Percentiles rank a stretch among this genome's conserved stretches.
phyloP scores from a whole-genome alignment of 2,888 invertebrate species.

The Cataglyphis rosenhaueri region DNA sequence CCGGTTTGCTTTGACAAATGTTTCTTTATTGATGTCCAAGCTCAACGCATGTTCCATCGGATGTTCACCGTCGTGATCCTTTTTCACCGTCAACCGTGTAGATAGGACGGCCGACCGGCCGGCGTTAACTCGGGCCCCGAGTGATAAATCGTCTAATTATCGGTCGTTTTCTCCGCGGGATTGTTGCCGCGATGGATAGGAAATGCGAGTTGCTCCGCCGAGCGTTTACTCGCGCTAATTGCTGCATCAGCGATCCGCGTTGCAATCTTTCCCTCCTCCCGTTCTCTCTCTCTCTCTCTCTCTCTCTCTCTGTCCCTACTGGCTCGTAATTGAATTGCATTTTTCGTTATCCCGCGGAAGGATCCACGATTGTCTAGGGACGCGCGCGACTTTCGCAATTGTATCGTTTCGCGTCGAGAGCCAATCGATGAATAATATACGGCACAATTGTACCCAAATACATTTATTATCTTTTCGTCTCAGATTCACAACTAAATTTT shows the following conservation, averaged over 20 bases:
- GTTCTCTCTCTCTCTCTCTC: background rate
- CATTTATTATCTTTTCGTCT: background rate
- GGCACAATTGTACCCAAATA: background rate
- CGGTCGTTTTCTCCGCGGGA: conserved; percentile 64
- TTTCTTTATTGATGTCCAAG: conserved; percentile 35
- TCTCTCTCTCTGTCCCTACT: conserved; percentile 26
- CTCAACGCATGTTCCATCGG: conserved; percentile 21
- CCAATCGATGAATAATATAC: conserved; percentile 44
- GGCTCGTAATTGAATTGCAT: conserved; percentile 40
- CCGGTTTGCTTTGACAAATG: conserved; percentile 44
- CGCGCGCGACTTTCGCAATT: conserved; percentile 16
- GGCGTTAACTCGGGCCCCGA: conserved; percentile 31
- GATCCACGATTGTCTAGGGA: conserved; percentile 32
- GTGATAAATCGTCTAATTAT: conserved; percentile 71
- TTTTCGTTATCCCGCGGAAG: conserved; percentile 45
- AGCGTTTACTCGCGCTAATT: conserved; percentile 54
- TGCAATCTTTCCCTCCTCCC: conserved; percentile 34
- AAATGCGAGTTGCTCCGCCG: conserved; percentile 46
- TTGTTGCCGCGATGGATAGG: conserved; percentile 56
- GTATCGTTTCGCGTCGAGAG: conserved; percentile 24
- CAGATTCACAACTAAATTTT: conserved; percentile 8
- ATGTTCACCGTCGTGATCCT: conserved; percentile 38
- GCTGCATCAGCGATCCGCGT: conserved; percentile 49
- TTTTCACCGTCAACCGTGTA: conserved; percentile 46
- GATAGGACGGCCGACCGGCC: conserved; percentile 19